phyloP scores from a whole-genome alignment of 2,888 invertebrate genomes.

The Empis livida region DNA sequence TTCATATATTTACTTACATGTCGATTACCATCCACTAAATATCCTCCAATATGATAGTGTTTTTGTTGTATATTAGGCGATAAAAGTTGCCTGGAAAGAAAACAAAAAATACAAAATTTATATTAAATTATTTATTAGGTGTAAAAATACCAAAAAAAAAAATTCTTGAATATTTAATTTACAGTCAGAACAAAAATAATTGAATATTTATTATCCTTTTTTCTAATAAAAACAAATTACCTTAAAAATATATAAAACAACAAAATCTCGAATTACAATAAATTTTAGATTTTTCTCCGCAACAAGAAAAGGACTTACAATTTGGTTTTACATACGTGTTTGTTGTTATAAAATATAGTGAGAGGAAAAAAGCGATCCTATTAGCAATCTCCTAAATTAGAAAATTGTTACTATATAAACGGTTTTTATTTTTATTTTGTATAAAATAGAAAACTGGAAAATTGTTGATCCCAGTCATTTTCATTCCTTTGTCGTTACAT shows the following conservation, averaged over 20 bases:
- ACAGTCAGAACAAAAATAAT: not conserved
- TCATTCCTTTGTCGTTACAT: too few species aligned
- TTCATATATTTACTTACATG: conserved; percentile 26
- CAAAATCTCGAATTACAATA: too few species aligned
- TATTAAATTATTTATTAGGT: not conserved
- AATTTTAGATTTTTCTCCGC: too few species aligned
- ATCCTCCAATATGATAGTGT: conserved; percentile 75
- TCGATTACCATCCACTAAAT: conserved; percentile 40
- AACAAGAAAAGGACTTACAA: too few species aligned
- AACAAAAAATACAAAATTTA: conserved; percentile 6
- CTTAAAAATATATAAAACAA: too few species aligned
- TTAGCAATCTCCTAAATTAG: conserved; percentile 2
- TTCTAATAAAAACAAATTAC: too few species aligned
- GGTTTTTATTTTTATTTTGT: too few species aligned
- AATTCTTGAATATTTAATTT: not conserved
- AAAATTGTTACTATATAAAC: not conserved
- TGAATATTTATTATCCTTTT: not conserved
- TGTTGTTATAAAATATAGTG: too few species aligned
- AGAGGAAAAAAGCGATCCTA: not conserved
- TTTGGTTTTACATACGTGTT: too few species aligned
- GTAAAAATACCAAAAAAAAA: not conserved
- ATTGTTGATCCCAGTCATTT: too few species aligned
- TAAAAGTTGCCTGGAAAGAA: conserved; percentile 71
- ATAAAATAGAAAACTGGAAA: too few species aligned
- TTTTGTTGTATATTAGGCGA: conserved; percentile 87